These are phyloP conservation scores for Tangara arthus DNA, from an alignment of 2,797 vertebrate genomes.

Conservation along the genomic window DNA sequence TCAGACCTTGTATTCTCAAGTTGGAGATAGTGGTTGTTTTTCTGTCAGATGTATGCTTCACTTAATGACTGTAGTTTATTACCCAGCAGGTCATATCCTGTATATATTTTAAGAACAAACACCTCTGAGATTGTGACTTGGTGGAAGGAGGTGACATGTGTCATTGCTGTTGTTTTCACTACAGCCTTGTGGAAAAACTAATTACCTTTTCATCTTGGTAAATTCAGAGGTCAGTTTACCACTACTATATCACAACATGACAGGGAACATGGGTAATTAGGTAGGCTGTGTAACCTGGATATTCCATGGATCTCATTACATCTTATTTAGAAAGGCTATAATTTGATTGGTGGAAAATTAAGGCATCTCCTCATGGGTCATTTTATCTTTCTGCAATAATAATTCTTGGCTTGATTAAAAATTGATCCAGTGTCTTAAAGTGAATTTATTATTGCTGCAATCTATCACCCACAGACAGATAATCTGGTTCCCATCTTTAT, in stretches of 20 bases:
- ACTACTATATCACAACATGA: constrained; percentile 87
- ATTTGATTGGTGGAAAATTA: constrained; percentile 99
- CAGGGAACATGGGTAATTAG: constrained; percentile 86
- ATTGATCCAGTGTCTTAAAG: constrained; percentile 99
- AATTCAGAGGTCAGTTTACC: constrained; percentile 86
- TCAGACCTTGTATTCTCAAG: constrained; percentile 59
- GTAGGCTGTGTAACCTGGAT: constrained; percentile 85
- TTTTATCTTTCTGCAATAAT: constrained; percentile 99
- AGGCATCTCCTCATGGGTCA: constrained; percentile 96
- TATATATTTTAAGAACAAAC: constrained; percentile 78
- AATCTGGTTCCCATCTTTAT: constrained; percentile 99
- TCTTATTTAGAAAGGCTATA: constrained; percentile 91
- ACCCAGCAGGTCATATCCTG: constrained; percentile 75
- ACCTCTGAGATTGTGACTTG: constrained; percentile 76
- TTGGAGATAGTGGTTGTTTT: constrained; percentile 69
- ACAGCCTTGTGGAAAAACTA: constrained; percentile 84
- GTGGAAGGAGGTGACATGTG: constrained; percentile 79
- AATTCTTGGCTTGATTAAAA: constrained; percentile 99
- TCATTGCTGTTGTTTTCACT: constrained; percentile 81
- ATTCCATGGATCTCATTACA: constrained; percentile 88
- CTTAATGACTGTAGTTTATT: constrained; percentile 79
- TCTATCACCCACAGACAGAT: constrained; percentile 98
- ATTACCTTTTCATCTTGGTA: constrained; percentile 90
- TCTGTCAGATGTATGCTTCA: constrained; percentile 64
- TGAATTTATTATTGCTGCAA: constrained; percentile 99